Evolutionary conservation across 2,888 invertebrate genomes (phyloP), one percentile per base, ranked within the genome.

Genomic region (Archips crataeganus): DNA sequence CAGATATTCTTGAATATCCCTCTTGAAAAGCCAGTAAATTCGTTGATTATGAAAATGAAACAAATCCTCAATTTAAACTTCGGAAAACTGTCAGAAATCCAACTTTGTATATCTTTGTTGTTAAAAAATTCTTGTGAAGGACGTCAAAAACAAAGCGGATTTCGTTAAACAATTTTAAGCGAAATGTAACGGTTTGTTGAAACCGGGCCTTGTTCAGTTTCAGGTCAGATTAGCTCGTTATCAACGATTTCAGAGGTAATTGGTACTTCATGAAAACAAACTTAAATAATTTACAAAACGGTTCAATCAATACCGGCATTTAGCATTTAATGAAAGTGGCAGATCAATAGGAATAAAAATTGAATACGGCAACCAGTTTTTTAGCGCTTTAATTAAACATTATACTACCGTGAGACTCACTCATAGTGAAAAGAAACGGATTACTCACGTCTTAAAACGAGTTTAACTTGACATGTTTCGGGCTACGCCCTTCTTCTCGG

Each of bases 241-340:
- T 45, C 11, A 62, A 62, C 62, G 36, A 62, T 62, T 62, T 62
- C 39, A 45, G 42, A 15, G 6, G 42, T 39, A 62, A 62, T 62
- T 62, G 15, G 42, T 23, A 62, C 62, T 11, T 15, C 32, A 34
- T 34, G 59, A 9, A 59, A 59, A 59, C 34, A 59, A 59, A 59
- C 23, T 34, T 34, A 34, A 34, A 34, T 34, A 54, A 23, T 54
- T 54, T 23, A 54, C 23, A 23, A 23, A 54, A 9, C 54, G 54
- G 23, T 23, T 23, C 2, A 9, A 23, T 23, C 10, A 23, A 3
- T 23, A 54, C 39, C 6, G 3, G 5, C 23, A 39, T 39, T 39
- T 6, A 36, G 6, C 36, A 39, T 39, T 39, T 39, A 39, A 1
- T 39, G 39, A 39, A 39, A 39, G 39, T 6, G 6, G 39, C 39